Conservation (phyloP, 2,113 vertebrate species). For the Hirundichthys speculiger region DNA sequence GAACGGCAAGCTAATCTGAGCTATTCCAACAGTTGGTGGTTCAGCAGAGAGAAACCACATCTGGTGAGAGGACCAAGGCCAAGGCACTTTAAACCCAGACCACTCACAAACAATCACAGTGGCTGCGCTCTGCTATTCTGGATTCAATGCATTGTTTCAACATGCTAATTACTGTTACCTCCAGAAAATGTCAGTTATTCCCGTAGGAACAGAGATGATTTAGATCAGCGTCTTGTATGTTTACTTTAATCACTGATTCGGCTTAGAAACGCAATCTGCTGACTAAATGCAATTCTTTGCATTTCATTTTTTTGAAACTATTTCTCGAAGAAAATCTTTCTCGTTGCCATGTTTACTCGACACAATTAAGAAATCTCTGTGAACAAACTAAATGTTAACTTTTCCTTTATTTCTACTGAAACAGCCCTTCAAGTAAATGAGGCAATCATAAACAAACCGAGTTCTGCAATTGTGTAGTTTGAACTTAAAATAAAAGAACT, state of each 20-base stretch:
- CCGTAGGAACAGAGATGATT: slow-evolving; percentile 32
- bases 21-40: slow-evolving; percentile 30
- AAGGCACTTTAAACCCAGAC: slow-evolving; percentile 19
- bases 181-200: slow-evolving; percentile 51
- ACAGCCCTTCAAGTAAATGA: slow-evolving; percentile 14
- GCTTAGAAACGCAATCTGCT: slow-evolving; percentile 30
- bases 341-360: too few species aligned
- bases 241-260: slow-evolving; percentile 29
- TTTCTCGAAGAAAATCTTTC: too few species aligned
- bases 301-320: slow-evolving; percentile 1
- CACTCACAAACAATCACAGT: slow-evolving; percentile 39
- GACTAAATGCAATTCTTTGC: slow-evolving; percentile 37
- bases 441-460: neutral
- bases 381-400: too few species aligned
- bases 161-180: slow-evolving; percentile 43
- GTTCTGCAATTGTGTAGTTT: too few species aligned
- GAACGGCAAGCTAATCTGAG: slow-evolving; percentile 54
- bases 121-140: slow-evolving; percentile 17
- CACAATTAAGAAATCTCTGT: slow-evolving; percentile 1
- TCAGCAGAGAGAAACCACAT: slow-evolving; percentile 41
- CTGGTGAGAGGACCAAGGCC: slow-evolving; percentile 28
- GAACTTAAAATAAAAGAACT: too few species aligned
- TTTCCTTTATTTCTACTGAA: too few species aligned
- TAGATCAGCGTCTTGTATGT: slow-evolving; percentile 27
- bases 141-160: slow-evolving; percentile 39